phyloP scores from a whole-genome alignment of 92 coral and sea anemone species.

The Epizoanthus illoricatus region DNA sequence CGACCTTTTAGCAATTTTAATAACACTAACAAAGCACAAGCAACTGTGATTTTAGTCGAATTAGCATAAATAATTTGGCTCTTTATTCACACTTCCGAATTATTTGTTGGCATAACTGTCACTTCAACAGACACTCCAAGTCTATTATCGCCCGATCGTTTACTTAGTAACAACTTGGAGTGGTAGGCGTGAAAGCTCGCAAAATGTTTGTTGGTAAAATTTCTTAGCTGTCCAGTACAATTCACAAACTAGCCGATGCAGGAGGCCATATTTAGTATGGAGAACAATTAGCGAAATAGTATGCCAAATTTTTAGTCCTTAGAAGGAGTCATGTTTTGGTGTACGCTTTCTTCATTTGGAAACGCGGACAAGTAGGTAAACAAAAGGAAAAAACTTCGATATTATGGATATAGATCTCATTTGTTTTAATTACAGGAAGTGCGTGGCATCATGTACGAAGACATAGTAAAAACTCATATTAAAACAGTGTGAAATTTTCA shows the following conservation, averaged over 20 bases:
- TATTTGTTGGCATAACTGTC: conserved; percentile 18
- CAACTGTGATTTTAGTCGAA: conserved; percentile 29
- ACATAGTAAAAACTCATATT: not conserved
- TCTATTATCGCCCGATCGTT: not conserved
- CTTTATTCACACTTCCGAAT: conserved; percentile 35
- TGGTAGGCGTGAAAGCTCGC: conserved; percentile 27
- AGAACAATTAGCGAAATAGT: not conserved
- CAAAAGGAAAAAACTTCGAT: not conserved
- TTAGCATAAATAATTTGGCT: conserved; percentile 43
- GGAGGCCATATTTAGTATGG: not conserved
- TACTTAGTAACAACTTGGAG: not conserved
- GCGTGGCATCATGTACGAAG: not conserved
- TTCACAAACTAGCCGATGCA: too few relatives aligned
- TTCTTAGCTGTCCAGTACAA: not conserved
- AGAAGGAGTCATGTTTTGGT: not conserved
- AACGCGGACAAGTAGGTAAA: conserved; percentile 20
- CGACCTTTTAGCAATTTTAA: conserved; percentile 23
- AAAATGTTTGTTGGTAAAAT: conserved; percentile 24
- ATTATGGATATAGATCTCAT: not conserved
- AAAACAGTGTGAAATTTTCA: not conserved
- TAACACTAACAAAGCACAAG: conserved; percentile 26
- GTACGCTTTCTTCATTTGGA: not conserved
- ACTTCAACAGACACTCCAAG: not conserved
- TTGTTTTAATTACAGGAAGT: not conserved
- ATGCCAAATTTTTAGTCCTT: not conserved